Base-by-base conservation (phyloP, 1,140 invertebrate genomes). In the Lepidurus packardi region DNA sequence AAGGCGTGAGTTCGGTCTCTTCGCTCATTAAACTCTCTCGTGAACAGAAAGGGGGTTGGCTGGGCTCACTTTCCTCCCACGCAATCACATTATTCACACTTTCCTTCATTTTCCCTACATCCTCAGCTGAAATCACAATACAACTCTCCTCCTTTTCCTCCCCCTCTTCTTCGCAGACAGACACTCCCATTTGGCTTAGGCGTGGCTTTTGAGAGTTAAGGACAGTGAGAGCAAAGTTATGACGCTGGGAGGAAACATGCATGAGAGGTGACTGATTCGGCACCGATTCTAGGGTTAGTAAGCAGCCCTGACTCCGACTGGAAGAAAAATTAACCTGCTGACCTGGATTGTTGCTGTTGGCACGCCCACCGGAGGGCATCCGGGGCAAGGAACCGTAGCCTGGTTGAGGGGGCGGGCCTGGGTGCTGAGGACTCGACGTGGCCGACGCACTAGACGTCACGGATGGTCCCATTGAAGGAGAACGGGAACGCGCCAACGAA, bases 371-470 rank as follows among this genome's bases (percentile, higher is more conserved):
- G 11, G 78, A 43, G 42, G 78, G 78, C 73, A 78, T 47, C 42
- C 73, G 75, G 21, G 74, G 78, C 43, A 78, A 78, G 16, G 43
- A 44, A 24, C 78, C 78, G n/a, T 73, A 74, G 8, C 73, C 73
- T 44, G 65, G 74, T 47, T 34, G 34, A 34, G 65, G 73, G 43
- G 42, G 78, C 43, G 74, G 75, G 41, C 43, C n/a, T 11, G 78
- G 73, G 45, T 78, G 78, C 41, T 78, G 78, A 24, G 78, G 78
- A 74, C 78, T 78, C 41, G 78, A 78, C 34, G 73, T 13, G 7
- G 43, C 25, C 6, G 78, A 78, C 73, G 74, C 75, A 73, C 73
- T 78, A 9, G 78, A 78, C n/a, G 78, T 78, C 7, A 78, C 11
- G 7, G 78, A 74, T 25, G 78, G 75, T 9, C 75, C 78, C 10